Base-by-base conservation (phyloP, 2,797 vertebrate species). In the Hypotaenidia philippensis region DNA sequence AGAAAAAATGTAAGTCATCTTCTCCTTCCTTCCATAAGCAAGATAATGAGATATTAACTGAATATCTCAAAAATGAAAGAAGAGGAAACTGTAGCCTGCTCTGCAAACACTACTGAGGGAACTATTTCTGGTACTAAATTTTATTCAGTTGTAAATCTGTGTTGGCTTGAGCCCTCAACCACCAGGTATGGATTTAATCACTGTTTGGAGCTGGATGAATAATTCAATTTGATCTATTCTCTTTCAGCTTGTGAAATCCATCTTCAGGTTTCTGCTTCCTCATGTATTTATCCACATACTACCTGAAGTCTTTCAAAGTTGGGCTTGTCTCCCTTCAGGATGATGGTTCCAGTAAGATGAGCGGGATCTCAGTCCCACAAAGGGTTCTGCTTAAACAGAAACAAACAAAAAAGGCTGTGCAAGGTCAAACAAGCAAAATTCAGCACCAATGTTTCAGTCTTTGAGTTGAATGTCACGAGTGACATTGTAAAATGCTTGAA, bases 151-250 rank as follows among this genome's bases (percentile, higher is more conserved):
- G 85, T 86, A 95, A 94, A 93, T 91, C 65, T 95, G 47, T 72
- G 75, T 76, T 87, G 65, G 74, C 55, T 95, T 90, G 66, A 95
- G 88, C 74, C 83, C 85, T 93, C 77, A 95, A 80, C 63, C 83
- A 88, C 63, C 36, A 95, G 70, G 83, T 88, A 91, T 59, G 70
- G 87, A 91, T 96, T 97, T 91, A 96, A 97, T 94, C 85, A 88
- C 71, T 86, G 86, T 91, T 93, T 94, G 90, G 83, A 94, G 66
- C 70, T 88, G 66, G 50, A 91, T 88, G 90, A 94, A 93, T 96
- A 96, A 95, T 95, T 95, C 80, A 94, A 81, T 92, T 91, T 86
- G 84, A 94, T 92, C 82, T 93, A 60, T 84, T 92, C 70, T 85
- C 49, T 90, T 93, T 80, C 65, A 86, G 60, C 69, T 75, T 83